phyloP scores from a whole-genome alignment of 2,797 vertebrate species.

The Eremophila alpestris region DNA sequence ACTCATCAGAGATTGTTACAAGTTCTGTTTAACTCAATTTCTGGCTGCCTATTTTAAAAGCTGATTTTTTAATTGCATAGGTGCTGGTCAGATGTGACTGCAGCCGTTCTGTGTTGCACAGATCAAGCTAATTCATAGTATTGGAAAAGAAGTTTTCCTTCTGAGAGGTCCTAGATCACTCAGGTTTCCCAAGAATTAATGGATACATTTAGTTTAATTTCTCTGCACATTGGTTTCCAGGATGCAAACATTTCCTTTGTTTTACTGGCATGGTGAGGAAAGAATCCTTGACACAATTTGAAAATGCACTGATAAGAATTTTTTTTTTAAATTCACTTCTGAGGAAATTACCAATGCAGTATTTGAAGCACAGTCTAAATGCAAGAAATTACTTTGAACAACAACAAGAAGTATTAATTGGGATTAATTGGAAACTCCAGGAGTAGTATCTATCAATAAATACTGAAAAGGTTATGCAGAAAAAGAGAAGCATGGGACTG shows the following conservation, averaged over 20 bases:
- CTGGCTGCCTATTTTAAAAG: background rate
- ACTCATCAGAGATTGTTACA: background rate
- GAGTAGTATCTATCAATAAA: background rate
- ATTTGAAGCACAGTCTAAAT: background rate
- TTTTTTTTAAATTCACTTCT: background rate
- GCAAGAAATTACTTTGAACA: background rate
- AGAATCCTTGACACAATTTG: background rate
- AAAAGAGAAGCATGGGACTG: background rate
- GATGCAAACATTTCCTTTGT: background rate
- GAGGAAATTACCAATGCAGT: background rate
- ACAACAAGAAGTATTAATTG: background rate
- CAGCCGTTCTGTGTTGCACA: background rate
- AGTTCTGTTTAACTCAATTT: conserved; percentile 37
- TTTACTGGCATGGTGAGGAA: background rate
- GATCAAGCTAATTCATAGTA: background rate
- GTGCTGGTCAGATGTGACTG: background rate
- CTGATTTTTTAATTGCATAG: background rate
- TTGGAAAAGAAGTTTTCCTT: conserved; percentile 30
- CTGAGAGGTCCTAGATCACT: background rate
- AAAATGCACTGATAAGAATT: background rate
- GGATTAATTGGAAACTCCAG: background rate
- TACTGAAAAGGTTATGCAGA: background rate
- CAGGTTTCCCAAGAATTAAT: background rate
- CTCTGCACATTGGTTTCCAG: background rate
- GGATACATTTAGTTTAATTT: conserved; percentile 8